Conservation (phyloP, 1,140 invertebrate genomes). For the Brachionus angularis region DNA sequence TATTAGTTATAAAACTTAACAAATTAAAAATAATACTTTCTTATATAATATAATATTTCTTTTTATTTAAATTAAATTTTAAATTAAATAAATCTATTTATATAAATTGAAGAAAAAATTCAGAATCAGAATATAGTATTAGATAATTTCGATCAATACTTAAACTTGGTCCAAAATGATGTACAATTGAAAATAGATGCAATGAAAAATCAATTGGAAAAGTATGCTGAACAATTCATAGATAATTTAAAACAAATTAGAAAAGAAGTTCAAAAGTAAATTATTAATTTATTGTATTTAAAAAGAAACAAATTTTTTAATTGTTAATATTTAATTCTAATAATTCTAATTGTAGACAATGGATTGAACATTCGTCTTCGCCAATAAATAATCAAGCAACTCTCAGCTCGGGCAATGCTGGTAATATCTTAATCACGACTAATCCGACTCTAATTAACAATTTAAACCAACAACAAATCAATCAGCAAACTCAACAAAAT, state of each 20-base stretch:
- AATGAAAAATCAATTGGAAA: conserved; percentile 42
- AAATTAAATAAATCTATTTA: too few species aligned
- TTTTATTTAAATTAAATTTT: too few species aligned
- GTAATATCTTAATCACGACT: conserved; percentile 1
- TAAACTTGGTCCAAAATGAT: conserved; percentile 24
- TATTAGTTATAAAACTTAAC: too few species aligned
- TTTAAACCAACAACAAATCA: conserved; percentile 3
- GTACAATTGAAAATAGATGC: conserved; percentile 41
- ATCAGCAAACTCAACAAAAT: conserved; percentile 23
- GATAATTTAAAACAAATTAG: conserved; percentile 24
- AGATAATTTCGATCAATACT: conserved; percentile 39
- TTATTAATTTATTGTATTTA: too few species aligned
- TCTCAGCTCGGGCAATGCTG: background rate
- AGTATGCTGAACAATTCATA: conserved; percentile 28
- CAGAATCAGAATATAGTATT: conserved; percentile 25
- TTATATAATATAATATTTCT: too few species aligned
- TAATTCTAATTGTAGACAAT: background rate
- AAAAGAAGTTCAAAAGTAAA: conserved; percentile 42
- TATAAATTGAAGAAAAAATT: conserved; percentile 34
- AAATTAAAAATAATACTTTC: too few species aligned
- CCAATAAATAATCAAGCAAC: background rate
- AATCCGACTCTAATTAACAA: conserved; percentile 16
- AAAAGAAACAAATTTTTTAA: too few species aligned
- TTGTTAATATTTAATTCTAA: too few species aligned
- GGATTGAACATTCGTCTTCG: background rate